Evolutionary conservation across 2,888 invertebrate species (phyloP).

Genomic region (Orthonevra nobilis): DNA sequence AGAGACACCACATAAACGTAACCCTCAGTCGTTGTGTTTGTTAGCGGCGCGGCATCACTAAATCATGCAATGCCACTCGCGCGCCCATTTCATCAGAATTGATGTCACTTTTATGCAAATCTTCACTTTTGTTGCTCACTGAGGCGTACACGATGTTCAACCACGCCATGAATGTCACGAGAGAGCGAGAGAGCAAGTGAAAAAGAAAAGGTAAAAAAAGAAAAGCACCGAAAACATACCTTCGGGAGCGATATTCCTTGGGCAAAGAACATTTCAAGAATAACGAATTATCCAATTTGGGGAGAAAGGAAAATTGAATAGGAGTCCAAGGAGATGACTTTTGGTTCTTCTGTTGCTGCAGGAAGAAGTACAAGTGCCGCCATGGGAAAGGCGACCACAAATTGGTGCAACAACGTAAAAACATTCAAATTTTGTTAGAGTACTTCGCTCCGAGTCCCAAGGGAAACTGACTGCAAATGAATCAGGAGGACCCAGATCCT

Average conservation of each 20-base stretch:
- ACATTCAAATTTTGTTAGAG: neutral
- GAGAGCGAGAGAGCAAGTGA: slow-evolving; percentile 33
- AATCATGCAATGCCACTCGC: slow-evolving; percentile 64
- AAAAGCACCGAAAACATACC: slow-evolving; percentile 33
- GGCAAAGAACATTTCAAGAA: slow-evolving; percentile 63
- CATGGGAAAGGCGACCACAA: neutral
- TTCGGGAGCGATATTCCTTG: slow-evolving; percentile 43
- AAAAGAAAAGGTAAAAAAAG: neutral
- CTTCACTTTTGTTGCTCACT: slow-evolving; percentile 69
- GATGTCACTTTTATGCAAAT: slow-evolving; percentile 70
- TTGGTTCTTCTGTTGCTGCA: slow-evolving; percentile 20
- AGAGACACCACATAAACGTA: neutral
- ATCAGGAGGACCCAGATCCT: no score
- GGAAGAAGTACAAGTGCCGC: slow-evolving; percentile 21
- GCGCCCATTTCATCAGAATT: slow-evolving; percentile 68
- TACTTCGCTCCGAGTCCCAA: neutral
- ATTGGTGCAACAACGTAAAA: neutral
- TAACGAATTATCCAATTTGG: slow-evolving; percentile 68
- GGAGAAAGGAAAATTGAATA: slow-evolving; percentile 67
- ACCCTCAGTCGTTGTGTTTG: slow-evolving; percentile 16
- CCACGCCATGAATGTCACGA: slow-evolving; percentile 68
- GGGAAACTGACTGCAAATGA: no score
- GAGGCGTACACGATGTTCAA: slow-evolving; percentile 63
- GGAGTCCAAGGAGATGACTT: slow-evolving; percentile 44
- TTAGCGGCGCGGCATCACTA: slow-evolving; percentile 21